Percentiles rank a stretch among this genome's conserved stretches.
Evolutionary conservation across 2,797 vertebrate genomes (phyloP).

Genomic region (Tiaroga cobitis): DNA sequence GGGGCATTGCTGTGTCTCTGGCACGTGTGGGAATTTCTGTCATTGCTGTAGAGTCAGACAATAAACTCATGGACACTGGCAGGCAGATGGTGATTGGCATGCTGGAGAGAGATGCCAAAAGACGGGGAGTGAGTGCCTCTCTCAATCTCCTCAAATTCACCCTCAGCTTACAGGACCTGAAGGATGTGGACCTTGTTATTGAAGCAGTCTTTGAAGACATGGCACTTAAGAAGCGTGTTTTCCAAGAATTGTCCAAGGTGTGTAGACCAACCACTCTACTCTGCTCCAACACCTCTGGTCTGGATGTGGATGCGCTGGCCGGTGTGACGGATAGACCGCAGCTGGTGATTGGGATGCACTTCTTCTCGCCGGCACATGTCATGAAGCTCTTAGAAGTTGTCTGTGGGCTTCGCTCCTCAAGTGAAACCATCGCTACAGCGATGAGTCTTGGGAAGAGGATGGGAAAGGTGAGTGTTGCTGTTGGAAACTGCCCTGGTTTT

Average conservation of each 20-base stretch:
- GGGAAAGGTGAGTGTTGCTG: slow-evolving; percentile 86
- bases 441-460: slow-evolving; percentile 85
- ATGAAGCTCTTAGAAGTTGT: slow-evolving; percentile 93
- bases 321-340: slow-evolving; percentile 77
- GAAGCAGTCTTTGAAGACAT: slow-evolving; percentile 95
- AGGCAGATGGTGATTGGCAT: slow-evolving; percentile 75
- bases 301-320: slow-evolving; percentile 87
- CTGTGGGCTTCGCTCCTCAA: slow-evolving; percentile 79
- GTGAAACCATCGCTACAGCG: slow-evolving; percentile 82
- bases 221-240: slow-evolving; percentile 85
- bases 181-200: slow-evolving; percentile 85
- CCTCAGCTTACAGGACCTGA: slow-evolving; percentile 70
- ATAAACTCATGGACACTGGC: slow-evolving; percentile 79
- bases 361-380: slow-evolving; percentile 90
- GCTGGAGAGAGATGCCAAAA: slow-evolving; percentile 81
- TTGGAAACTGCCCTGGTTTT: slow-evolving; percentile 91
- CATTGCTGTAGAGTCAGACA: slow-evolving; percentile 85
- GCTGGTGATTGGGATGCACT: slow-evolving; percentile 91
- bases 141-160: slow-evolving; percentile 76
- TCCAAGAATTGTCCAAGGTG: slow-evolving; percentile 79
- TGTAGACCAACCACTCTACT: slow-evolving; percentile 84
- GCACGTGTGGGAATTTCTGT: slow-evolving; percentile 84
- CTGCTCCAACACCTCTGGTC: slow-evolving; percentile 88
- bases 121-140: slow-evolving; percentile 65
- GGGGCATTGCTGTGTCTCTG: slow-evolving; percentile 85